These are phyloP conservation scores for Drosophila prosaltans DNA, from an alignment of 1,140 invertebrate genomes.

Conservation along the genomic window DNA sequence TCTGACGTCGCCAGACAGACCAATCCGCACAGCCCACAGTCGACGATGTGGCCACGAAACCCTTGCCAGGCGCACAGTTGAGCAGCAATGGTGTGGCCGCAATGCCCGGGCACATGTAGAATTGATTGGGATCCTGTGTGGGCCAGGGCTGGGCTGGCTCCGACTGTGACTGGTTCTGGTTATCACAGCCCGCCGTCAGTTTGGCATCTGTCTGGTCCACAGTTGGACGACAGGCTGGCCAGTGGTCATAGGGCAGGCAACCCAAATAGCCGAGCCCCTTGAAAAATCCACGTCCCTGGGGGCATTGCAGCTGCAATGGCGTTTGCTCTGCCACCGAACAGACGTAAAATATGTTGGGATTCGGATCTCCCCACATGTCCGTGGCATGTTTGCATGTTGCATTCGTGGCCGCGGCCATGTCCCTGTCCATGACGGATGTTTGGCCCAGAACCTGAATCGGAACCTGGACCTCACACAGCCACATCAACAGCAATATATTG, in stretches of 20 bases:
- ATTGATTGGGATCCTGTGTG: slow-evolving; percentile 66
- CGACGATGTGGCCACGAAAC: slow-evolving; percentile 59
- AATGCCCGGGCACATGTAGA: slow-evolving; percentile 66
- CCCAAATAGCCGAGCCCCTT: slow-evolving; percentile 68
- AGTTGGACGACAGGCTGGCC: slow-evolving; percentile 67
- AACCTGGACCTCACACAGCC: slow-evolving; percentile 24
- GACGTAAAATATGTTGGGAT: slow-evolving; percentile 80
- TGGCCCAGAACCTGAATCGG: slow-evolving; percentile 9
- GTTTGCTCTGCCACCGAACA: slow-evolving; percentile 58
- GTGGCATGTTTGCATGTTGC: slow-evolving; percentile 72
- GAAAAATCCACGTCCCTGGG: slow-evolving; percentile 76
- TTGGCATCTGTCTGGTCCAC: slow-evolving; percentile 20
- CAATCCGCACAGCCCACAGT: slow-evolving; percentile 73
- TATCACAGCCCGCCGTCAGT: slow-evolving; percentile 45
- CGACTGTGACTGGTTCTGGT: slow-evolving; percentile 11
- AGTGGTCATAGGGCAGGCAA: slow-evolving; percentile 67
- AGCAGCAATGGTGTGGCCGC: slow-evolving; percentile 59
- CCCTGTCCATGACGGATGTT: slow-evolving; percentile 17
- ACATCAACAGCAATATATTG: slow-evolving; percentile 35
- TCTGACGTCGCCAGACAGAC: slow-evolving; percentile 65
- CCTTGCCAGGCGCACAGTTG: slow-evolving; percentile 58
- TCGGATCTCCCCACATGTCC: slow-evolving; percentile 79
- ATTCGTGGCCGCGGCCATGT: slow-evolving; percentile 64
- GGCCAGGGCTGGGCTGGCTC: slow-evolving; percentile 56
- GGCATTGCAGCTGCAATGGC: slow-evolving; percentile 66